Evolutionary conservation across 2,888 invertebrate species (phyloP), one percentile per base, ranked within the genome.

Genomic region (Amaurobius ferox): DNA sequence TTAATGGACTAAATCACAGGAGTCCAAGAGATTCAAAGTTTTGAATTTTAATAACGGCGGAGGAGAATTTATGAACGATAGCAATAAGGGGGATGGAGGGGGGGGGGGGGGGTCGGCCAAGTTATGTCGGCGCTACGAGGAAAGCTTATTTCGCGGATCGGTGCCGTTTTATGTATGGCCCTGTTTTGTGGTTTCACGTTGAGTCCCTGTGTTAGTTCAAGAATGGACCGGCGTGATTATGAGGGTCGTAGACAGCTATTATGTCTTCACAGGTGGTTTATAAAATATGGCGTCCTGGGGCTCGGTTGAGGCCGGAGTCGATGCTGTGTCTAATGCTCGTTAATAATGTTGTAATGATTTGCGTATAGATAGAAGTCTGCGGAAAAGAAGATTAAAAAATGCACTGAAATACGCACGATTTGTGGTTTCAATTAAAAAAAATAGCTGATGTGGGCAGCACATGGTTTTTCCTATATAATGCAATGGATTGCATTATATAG

Each of bases 91-190:
- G 35, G 35, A 7, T 35, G 35, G 44, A 44, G 9, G 44, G 44
- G 44, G 44, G 44, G 16, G 44, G 35, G 6, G 35, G 35, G 11
- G 35, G 35, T 16, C 1, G 9, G 44, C 40, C 40, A 32, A 23
- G 40, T 30, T 35, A n/a, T 48, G 66, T 39, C 79, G 64, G 28
- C n/a, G 7, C 16, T 19, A 23, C 11, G 30, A 48, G 72, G 73
- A 81, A 74, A 76, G 81, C 81, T 81, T 81, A 74, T 81, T 81
- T 81, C 81, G 81, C 74, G 81, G 81, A 62, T 81, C 72, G 81
- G 44, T 80, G 13, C 19, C 48, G 28, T 61, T 78, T 78, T 78
- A 78, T 78, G 78, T 29, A 29, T 13, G 28, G 80, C 23, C 67
- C 61, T 81, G 68, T 76, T 81, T 68, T 81, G 74, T 26, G 81